These are phyloP conservation scores for Zygothrica quintamaculata DNA, from an alignment of 2,888 invertebrate species.

Conservation along the genomic window DNA sequence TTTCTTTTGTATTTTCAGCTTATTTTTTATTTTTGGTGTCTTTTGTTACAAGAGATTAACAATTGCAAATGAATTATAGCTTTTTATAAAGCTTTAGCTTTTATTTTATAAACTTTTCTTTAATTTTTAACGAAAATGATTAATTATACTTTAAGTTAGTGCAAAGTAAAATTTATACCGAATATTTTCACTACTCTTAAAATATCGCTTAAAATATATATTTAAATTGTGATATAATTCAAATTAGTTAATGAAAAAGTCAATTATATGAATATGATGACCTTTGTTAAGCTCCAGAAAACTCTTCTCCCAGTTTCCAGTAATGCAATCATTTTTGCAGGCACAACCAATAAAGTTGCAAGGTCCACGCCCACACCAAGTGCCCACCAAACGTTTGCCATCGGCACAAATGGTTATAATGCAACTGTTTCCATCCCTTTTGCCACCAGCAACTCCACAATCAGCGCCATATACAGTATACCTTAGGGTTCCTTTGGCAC, in stretches of 20 bases:
- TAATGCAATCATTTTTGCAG: conserved; percentile 17
- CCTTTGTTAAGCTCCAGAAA: conserved; percentile 7
- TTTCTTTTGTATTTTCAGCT: conserved; percentile 10
- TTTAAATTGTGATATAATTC: too few relatives aligned
- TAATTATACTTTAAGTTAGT: too few relatives aligned
- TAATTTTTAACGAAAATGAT: too few relatives aligned
- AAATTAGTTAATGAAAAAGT: too few relatives aligned
- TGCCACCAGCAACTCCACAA: conserved; percentile 25
- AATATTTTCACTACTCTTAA: too few relatives aligned
- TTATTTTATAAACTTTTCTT: too few relatives aligned
- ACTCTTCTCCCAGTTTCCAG: conserved; percentile 14
- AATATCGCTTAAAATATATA: too few relatives aligned
- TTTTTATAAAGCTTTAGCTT: conserved; percentile 1
- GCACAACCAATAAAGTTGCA: conserved; percentile 21
- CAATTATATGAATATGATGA: too few relatives aligned
- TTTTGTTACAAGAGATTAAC: conserved; percentile 2
- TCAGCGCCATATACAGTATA: not conserved
- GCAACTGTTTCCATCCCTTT: not conserved
- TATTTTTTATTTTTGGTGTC: too few relatives aligned
- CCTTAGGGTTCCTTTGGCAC: not conserved
- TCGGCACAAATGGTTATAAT: conserved; percentile 30
- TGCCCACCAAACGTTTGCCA: conserved; percentile 16
- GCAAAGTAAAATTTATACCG: too few relatives aligned
- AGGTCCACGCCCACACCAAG: conserved; percentile 18
- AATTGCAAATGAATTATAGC: conserved; percentile 12